A percentile compares a stretch with the other conserved stretches of the same genome.
These are phyloP conservation scores for Hecatera dysodea DNA, from an alignment of 2,888 invertebrate species.

Conservation along the genomic window DNA sequence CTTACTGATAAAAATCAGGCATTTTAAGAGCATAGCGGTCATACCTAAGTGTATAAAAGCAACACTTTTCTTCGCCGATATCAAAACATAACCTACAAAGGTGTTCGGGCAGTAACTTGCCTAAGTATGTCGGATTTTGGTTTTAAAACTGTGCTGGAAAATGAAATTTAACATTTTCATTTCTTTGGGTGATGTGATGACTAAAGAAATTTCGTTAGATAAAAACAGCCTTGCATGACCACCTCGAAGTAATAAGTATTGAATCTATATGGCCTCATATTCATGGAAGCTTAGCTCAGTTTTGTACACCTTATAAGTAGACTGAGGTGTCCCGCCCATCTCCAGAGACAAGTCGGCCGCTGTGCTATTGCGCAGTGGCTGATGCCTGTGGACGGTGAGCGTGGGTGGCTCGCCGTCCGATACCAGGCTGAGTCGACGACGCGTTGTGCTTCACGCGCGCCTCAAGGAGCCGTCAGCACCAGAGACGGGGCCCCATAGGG, in stretches of 20 bases:
- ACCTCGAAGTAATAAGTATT: not conserved
- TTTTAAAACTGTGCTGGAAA: not conserved
- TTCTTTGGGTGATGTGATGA: not conserved
- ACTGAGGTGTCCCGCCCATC: constrained; percentile 48
- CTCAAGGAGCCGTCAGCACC: too few relatives aligned
- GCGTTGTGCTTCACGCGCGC: too few relatives aligned
- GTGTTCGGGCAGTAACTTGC: not conserved
- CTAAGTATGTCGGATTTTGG: too few relatives aligned
- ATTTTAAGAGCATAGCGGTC: not conserved
- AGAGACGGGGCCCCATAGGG: too few relatives aligned
- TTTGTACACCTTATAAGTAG: constrained; percentile 19
- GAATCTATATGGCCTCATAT: not conserved
- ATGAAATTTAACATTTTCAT: not conserved
- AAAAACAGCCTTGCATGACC: not conserved
- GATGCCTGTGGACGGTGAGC: too few relatives aligned
- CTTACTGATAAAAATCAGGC: constrained; percentile 5
- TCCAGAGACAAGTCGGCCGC: too few relatives aligned
- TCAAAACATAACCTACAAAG: not conserved
- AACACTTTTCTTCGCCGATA: not conserved
- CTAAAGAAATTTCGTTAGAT: not conserved
- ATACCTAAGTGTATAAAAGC: not conserved
- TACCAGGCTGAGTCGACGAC: too few relatives aligned
- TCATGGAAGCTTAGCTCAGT: constrained; percentile 5
- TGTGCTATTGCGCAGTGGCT: too few relatives aligned
- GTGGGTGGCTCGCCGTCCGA: too few relatives aligned